Conservation (phyloP, 2,888 invertebrate species). For the Eurois occulta region DNA sequence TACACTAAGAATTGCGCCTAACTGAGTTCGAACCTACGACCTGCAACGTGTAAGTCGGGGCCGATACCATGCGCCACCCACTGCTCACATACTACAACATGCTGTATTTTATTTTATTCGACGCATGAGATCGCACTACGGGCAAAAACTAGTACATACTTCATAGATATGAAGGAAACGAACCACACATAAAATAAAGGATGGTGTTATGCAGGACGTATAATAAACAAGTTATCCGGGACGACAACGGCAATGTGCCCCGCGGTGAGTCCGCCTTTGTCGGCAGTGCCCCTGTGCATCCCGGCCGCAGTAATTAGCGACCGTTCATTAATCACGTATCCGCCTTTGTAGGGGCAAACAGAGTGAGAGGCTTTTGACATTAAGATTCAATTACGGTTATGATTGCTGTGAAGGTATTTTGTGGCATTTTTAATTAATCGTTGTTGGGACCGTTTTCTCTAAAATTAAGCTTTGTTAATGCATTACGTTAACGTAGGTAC, state of each 20-base stretch:
- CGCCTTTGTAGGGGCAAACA: conserved; percentile 50
- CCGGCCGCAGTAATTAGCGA: conserved; percentile 67
- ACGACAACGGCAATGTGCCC: conserved; percentile 47
- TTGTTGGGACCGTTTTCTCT: not conserved
- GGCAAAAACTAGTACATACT: not conserved
- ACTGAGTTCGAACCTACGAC: not conserved
- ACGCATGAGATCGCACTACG: not conserved
- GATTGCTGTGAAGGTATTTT: not conserved
- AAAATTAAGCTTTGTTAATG: not conserved
- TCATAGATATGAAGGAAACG: conserved; percentile 36
- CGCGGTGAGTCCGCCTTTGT: conserved; percentile 52
- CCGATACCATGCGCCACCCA: not conserved
- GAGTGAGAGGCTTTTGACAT: conserved; percentile 47
- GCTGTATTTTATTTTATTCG: not conserved
- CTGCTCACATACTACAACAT: not conserved
- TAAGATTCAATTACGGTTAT: conserved; percentile 42
- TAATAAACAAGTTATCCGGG: conserved; percentile 41
- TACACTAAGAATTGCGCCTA: not conserved
- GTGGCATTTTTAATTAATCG: not conserved
- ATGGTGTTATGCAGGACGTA: conserved; percentile 40
- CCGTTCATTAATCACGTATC: conserved; percentile 67
- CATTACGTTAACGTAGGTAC: not conserved
- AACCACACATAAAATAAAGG: conserved; percentile 17
- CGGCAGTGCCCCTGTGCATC: conserved; percentile 57
- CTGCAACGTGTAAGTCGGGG: not conserved